phyloP scores from a whole-genome alignment of 1,140 invertebrate species.

The Aricia agestis region DNA sequence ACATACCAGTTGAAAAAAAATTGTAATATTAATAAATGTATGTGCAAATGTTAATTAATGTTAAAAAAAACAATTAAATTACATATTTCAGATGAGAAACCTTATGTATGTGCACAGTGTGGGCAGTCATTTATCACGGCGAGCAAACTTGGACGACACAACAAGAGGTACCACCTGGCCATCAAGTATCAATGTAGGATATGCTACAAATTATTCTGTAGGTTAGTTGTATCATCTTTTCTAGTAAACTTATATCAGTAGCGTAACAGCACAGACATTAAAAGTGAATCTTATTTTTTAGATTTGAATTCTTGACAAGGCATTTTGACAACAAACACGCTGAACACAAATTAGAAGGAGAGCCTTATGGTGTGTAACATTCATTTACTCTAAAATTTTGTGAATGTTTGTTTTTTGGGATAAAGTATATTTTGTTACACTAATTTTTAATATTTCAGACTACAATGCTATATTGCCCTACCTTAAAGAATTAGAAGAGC shows the following conservation, averaged over 20 bases:
- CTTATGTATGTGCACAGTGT: constrained; percentile 56
- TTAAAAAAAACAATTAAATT: not conserved
- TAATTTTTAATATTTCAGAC: constrained; percentile 34
- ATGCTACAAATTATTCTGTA: constrained; percentile 56
- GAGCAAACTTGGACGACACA: constrained; percentile 61
- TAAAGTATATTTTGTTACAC: too few relatives aligned
- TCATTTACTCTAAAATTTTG: not conserved
- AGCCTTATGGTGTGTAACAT: constrained; percentile 50
- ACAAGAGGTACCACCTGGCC: constrained; percentile 56
- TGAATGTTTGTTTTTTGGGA: not conserved
- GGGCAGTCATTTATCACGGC: constrained; percentile 66
- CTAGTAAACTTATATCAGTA: not conserved
- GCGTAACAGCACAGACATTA: not conserved
- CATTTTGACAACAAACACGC: constrained; percentile 62
- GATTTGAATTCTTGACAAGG: constrained; percentile 52
- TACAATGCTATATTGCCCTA: constrained; percentile 63
- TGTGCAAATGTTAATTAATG: not conserved
- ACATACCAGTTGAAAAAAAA: not conserved
- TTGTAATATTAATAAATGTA: not conserved
- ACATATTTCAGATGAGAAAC: constrained; percentile 57
- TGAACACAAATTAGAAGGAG: constrained; percentile 59
- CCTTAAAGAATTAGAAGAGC: constrained; percentile 57
- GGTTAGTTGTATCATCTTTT: constrained; percentile 32
- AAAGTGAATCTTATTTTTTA: constrained; percentile 30
- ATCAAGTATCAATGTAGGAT: constrained; percentile 56